Conservation (phyloP, 2,888 invertebrate genomes). For the Meiosimyza platycephala region DNA sequence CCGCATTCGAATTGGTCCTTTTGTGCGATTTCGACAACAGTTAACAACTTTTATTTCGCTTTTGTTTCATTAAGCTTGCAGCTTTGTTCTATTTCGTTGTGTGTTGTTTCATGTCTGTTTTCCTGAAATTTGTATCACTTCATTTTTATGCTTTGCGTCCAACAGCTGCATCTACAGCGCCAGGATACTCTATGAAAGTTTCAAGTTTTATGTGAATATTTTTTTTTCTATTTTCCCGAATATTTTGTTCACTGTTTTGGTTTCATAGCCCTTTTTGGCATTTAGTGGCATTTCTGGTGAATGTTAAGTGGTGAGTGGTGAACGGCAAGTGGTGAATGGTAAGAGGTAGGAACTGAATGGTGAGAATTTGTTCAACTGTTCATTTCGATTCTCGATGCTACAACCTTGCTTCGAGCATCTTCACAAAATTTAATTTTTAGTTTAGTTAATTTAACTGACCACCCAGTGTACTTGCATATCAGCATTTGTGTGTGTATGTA, state of each 20-base stretch:
- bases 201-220: conserved; percentile 1
- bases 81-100: neutral
- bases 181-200: conserved; percentile 25
- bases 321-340: too few relatives aligned
- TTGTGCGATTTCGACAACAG: conserved; percentile 39
- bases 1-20: conserved; percentile 40
- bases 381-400: conserved; percentile 6
- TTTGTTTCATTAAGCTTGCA: neutral
- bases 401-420: conserved; percentile 17
- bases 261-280: too few relatives aligned
- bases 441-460: conserved; percentile 10
- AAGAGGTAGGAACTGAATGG: too few relatives aligned
- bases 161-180: neutral
- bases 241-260: too few relatives aligned
- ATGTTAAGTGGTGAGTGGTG: too few relatives aligned
- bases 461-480: neutral
- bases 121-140: conserved; percentile 10
- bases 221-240: neutral
- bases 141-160: neutral
- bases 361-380: conserved; percentile 19
- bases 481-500: neutral
- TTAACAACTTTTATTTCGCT: conserved; percentile 36
- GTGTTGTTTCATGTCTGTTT: neutral
- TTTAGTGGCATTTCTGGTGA: too few relatives aligned
- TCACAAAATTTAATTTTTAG: conserved; percentile 25